phyloP scores from a whole-genome alignment of 2,797 vertebrate genomes.

The Oreortyx pictus region DNA sequence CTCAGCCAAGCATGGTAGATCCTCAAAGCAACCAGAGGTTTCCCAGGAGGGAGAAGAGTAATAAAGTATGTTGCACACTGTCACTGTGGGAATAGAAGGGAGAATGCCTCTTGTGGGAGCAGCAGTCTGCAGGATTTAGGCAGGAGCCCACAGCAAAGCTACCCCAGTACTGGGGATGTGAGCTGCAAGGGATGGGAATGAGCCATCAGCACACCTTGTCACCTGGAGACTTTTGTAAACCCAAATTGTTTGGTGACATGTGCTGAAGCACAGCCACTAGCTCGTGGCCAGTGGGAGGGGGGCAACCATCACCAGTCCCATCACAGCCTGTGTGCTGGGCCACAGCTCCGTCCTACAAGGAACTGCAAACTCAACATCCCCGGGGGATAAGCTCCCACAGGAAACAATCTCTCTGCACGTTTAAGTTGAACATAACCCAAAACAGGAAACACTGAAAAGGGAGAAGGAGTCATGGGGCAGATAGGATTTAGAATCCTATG shows the following conservation, averaged over 20 bases:
- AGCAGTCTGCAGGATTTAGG: fast-evolving
- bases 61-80: constrained; percentile 57
- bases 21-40: constrained; percentile 21
- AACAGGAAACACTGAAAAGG: neutral
- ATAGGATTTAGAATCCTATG: too few species aligned
- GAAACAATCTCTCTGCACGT: neutral
- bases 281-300: neutral
- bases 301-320: neutral
- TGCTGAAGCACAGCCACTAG: neutral
- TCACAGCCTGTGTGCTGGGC: neutral
- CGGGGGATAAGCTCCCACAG: neutral
- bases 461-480: neutral
- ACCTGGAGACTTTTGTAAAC: neutral
- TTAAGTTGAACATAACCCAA: fast-evolving
- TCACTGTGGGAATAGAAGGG: neutral
- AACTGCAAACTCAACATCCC: fast-evolving
- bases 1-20: constrained; percentile 18
- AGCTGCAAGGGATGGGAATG: fast-evolving
- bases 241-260: neutral
- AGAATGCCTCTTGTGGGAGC: neutral
- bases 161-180: fast-evolving
- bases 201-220: fast-evolving
- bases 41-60: constrained; percentile 27
- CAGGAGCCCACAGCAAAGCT: fast-evolving
- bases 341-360: neutral